A percentile compares a stretch with the other conserved stretches of the same genome.
Evolutionary conservation across 2,888 invertebrate species (phyloP).

Genomic region (Punctoribates punctum): DNA sequence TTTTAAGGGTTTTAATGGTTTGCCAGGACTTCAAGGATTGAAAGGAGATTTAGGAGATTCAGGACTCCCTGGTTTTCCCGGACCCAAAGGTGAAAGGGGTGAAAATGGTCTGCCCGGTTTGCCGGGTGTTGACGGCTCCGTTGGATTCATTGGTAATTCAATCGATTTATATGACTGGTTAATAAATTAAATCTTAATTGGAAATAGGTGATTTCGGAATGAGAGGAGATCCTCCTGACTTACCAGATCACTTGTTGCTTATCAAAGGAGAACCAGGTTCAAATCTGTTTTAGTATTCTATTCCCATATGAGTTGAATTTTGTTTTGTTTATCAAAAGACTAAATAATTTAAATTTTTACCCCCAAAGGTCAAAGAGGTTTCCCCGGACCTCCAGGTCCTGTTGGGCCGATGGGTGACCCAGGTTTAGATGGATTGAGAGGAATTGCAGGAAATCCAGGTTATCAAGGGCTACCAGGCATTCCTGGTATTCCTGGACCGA

Average conservation of each 20-base stretch:
- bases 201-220: constrained; percentile 44
- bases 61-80: constrained; percentile 3
- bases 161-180: too few relatives aligned
- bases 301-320: background rate
- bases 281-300: too few relatives aligned
- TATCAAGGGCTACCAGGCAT: background rate
- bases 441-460: constrained; percentile 3
- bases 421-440: constrained; percentile 56
- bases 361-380: constrained; percentile 49
- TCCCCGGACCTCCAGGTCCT: constrained; percentile 56
- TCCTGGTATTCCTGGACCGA: constrained; percentile 15
- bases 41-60: constrained; percentile 19
- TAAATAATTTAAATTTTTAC: constrained; percentile 47
- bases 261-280: constrained; percentile 10
- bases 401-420: constrained; percentile 57
- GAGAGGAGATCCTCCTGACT: constrained; percentile 49
- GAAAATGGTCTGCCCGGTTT: constrained; percentile 48
- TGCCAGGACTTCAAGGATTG: constrained; percentile 7
- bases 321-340: background rate
- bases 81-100: constrained; percentile 41
- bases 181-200: too few relatives aligned
- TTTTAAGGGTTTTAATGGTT: constrained; percentile 26
- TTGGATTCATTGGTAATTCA: constrained; percentile 58
- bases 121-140: constrained; percentile 49
- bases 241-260: background rate